Evolutionary conservation across 1,140 invertebrate genomes (phyloP).

Genomic region (Drosophila tsacasi): DNA sequence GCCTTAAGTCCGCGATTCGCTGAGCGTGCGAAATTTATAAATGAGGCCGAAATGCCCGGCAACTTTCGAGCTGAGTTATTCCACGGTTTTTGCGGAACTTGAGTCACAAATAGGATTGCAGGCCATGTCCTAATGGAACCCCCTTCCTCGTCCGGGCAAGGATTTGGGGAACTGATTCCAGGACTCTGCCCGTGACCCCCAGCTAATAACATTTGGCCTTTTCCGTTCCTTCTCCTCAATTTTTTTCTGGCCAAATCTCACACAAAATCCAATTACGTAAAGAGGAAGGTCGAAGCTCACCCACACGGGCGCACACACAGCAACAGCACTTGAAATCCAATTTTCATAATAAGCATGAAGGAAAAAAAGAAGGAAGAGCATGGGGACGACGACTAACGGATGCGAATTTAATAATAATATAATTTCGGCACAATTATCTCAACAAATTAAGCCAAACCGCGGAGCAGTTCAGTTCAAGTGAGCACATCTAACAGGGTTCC

Average conservation of each 20-base stretch:
- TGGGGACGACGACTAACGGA: constrained; percentile 45
- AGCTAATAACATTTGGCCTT: constrained; percentile 62
- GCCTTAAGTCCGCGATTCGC: constrained; percentile 45
- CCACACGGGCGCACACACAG: constrained; percentile 14
- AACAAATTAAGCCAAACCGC: constrained; percentile 81
- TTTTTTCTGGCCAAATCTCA: constrained; percentile 55
- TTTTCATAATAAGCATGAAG: constrained; percentile 74
- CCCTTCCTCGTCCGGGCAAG: neutral
- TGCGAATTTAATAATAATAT: constrained; percentile 82
- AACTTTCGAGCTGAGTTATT: constrained; percentile 44
- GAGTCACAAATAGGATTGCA: constrained; percentile 44
- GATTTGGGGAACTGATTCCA: constrained; percentile 28
- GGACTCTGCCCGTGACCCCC: constrained; percentile 29
- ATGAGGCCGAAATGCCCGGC: constrained; percentile 12
- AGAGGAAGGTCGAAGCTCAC: constrained; percentile 73
- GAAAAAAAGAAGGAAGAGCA: constrained; percentile 32
- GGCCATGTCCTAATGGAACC: constrained; percentile 34
- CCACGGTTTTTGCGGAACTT: constrained; percentile 26
- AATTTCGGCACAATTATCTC: constrained; percentile 81
- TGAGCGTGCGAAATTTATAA: constrained; percentile 50
- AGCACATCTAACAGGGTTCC: constrained; percentile 42
- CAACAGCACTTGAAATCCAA: constrained; percentile 73
- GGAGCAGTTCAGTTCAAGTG: constrained; percentile 63
- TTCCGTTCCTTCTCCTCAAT: constrained; percentile 38
- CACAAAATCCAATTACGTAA: constrained; percentile 78